Evolutionary conservation across 1,140 invertebrate species (phyloP).

Genomic region (Bathynomus jamesi): DNA sequence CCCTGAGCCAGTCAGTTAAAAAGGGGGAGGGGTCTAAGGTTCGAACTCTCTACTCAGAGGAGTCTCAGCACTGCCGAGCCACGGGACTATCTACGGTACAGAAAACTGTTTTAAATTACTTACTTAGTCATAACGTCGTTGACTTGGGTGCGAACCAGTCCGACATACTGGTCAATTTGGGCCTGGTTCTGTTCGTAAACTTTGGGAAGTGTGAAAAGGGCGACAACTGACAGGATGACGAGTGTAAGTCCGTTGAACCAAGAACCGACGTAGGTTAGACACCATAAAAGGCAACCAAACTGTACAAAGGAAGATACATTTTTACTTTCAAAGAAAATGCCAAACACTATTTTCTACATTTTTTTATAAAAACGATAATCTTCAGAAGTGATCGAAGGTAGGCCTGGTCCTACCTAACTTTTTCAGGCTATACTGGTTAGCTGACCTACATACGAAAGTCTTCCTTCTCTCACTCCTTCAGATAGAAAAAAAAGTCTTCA

Average conservation of each 20-base stretch:
- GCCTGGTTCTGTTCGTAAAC: constrained; percentile 96
- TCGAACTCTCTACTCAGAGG: too few species aligned
- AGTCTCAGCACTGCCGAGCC: too few species aligned
- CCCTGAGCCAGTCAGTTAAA: not conserved
- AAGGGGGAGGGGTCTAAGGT: not conserved
- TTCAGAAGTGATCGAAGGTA: too few species aligned
- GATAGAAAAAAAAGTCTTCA: too few species aligned
- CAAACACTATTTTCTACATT: too few species aligned
- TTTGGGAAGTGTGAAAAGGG: constrained; percentile 91
- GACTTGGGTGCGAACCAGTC: constrained; percentile 71
- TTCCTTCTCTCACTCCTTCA: too few species aligned
- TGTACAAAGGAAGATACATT: constrained; percentile 53
- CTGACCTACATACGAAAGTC: too few species aligned
- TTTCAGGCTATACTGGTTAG: too few species aligned
- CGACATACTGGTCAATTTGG: constrained; percentile 70
- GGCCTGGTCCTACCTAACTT: too few species aligned
- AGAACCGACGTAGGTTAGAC: constrained; percentile 87
- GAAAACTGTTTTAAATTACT: constrained; percentile 43
- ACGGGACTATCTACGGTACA: not conserved
- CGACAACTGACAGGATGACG: constrained; percentile 83
- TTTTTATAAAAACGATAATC: too few species aligned
- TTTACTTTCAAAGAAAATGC: too few species aligned
- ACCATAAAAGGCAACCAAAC: constrained; percentile 87
- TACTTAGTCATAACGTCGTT: constrained; percentile 81
- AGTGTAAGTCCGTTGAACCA: constrained; percentile 98